Conservation (phyloP, 2,113 vertebrate genomes). For the Lepidothrix coronata region DNA sequence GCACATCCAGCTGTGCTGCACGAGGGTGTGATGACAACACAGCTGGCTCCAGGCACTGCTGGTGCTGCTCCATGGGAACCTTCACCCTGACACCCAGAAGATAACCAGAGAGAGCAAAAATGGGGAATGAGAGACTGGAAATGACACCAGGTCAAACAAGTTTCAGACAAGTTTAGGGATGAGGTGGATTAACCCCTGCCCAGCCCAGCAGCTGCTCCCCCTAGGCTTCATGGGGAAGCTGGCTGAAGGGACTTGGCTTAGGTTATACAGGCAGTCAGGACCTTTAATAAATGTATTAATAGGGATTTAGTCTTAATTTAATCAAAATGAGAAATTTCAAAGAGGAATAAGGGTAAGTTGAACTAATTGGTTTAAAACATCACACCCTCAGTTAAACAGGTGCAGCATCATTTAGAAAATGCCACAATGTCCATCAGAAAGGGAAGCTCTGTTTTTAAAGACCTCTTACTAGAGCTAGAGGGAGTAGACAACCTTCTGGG, state of each 20-base stretch:
- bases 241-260: not conserved
- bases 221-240: not conserved
- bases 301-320: not conserved
- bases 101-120: not conserved
- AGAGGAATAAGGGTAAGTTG: not conserved
- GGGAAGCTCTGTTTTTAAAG: not conserved
- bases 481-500: not conserved
- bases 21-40: accelerated
- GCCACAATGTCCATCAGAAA: not conserved
- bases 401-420: not conserved
- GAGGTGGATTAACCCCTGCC: not conserved
- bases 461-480: not conserved
- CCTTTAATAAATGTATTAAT: not conserved
- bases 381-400: not conserved
- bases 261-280: not conserved
- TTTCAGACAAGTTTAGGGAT: not conserved
- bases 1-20: not conserved
- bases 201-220: not conserved
- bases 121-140: not conserved
- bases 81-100: not conserved
- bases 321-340: conserved; percentile 17
- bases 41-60: not conserved
- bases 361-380: conserved; percentile 15
- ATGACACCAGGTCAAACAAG: not conserved
- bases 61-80: not conserved